Evolutionary conservation across 2,888 invertebrate genomes (phyloP).

Genomic region (Muscina levida): DNA sequence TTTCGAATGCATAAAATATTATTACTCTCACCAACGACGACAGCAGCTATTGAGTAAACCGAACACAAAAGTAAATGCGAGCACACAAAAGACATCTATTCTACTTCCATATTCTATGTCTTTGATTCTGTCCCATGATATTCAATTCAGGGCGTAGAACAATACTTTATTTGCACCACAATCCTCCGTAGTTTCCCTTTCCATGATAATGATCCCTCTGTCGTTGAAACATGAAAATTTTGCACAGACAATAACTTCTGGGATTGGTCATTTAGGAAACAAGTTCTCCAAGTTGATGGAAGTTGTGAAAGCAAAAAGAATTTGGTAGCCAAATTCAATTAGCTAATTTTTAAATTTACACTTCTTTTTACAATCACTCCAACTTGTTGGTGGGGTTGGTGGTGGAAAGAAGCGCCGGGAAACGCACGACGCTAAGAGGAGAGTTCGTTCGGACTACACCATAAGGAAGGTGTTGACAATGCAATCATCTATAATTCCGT

Average conservation of each 20-base stretch:
- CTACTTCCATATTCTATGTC: too few species aligned
- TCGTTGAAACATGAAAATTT: too few species aligned
- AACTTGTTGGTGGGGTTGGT: not conserved
- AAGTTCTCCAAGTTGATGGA: slow-evolving; percentile 4
- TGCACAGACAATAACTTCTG: slow-evolving; percentile 17
- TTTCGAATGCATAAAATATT: too few species aligned
- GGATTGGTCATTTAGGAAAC: slow-evolving; percentile 26
- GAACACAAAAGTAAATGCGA: too few species aligned
- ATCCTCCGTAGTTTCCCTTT: not conserved
- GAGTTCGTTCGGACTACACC: not conserved
- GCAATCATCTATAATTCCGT: slow-evolving; percentile 29
- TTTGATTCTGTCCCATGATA: too few species aligned
- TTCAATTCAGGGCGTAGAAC: not conserved
- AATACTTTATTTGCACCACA: not conserved
- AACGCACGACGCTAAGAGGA: not conserved
- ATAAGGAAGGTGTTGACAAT: slow-evolving; percentile 35
- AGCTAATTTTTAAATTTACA: slow-evolving; percentile 39
- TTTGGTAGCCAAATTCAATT: slow-evolving; percentile 39
- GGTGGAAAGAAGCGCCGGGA: not conserved
- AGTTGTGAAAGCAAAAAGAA: slow-evolving; percentile 4
- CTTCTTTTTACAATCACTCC: slow-evolving; percentile 29
- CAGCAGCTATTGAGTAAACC: not conserved
- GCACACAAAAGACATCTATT: too few species aligned
- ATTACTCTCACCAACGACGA: not conserved
- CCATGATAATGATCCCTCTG: not conserved